Evolutionary conservation across 1,140 invertebrate genomes (phyloP), one percentile per base, ranked within the genome.

Genomic region (Goniozus legneri): DNA sequence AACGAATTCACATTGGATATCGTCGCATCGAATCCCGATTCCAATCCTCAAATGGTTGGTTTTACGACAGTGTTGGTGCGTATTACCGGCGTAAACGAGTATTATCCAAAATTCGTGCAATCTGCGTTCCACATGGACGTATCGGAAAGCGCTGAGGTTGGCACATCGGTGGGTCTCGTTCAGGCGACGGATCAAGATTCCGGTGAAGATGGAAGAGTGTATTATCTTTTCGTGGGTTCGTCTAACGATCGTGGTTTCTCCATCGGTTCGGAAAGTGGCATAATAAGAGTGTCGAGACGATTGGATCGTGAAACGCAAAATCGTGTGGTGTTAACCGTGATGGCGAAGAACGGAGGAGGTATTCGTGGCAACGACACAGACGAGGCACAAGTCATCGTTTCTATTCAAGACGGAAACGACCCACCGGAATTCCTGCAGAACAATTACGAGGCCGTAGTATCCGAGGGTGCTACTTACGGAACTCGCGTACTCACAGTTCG

Each of bases 331-430:
- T 73, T 97, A 3, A 94, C 90, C 0, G 92, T 96, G 0, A 82
- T 97, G 78, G 94, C 94, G 0, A 98, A 97, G 76, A 97, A 98
- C 69, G 83, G 82, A 33, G 94, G 94, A 7, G 89, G 91, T 19
- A 94, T 97, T 48, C 79, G 86, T 31, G 92, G 92, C 7, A 95
- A 97, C 71, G 94, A 97, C 63, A 96, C 92, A 0, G 94, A 97
- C 68, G 91, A 93, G 69, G 93, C 93, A 3, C 90, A 92, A 73
- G 88, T 97, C 0, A 90, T 92, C 19, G 88, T 97, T 44, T 89
- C 87, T 1, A 91, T 97, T 42, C 90, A 95, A 77, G 94, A 97
- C 71, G 92, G 93, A 3, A 97, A 97, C 64, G 93, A 97, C 78
- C 92, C 94, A 2, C 94, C 94, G 0, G 89, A 94, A 69, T 97